Conservation (phyloP, 2,797 vertebrate species). For the Nothura maculosa region DNA sequence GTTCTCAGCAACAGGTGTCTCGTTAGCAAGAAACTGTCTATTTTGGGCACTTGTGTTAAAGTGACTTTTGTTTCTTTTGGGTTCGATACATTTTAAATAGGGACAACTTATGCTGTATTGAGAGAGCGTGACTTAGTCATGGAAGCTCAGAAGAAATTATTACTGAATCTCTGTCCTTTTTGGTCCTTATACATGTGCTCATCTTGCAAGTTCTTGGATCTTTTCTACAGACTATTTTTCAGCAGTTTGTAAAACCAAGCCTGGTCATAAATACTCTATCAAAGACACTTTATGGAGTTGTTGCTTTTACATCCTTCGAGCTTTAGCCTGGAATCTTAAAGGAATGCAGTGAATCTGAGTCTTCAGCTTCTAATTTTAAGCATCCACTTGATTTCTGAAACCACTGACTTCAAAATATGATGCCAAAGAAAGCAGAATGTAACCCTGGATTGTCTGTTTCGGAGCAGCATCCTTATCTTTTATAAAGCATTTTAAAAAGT, state of each 20-base stretch:
- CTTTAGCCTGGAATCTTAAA: background rate
- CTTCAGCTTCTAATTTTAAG: background rate
- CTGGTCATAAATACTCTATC: background rate
- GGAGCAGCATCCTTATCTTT: background rate
- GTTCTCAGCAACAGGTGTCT: slow-evolving; percentile 72
- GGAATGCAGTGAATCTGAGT: background rate
- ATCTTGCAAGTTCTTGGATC: slow-evolving; percentile 46
- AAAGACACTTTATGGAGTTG: background rate
- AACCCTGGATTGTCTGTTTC: background rate
- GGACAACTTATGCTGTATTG: slow-evolving; percentile 65
- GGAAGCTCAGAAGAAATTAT: slow-evolving; percentile 54
- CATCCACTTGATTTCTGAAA: background rate
- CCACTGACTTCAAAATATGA: background rate
- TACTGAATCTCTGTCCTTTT: slow-evolving; percentile 54
- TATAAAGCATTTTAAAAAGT: background rate
- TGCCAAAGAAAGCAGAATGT: background rate
- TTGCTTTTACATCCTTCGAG: background rate
- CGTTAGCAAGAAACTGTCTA: slow-evolving; percentile 69
- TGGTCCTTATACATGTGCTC: slow-evolving; percentile 7
- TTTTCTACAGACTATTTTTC: slow-evolving; percentile 22
- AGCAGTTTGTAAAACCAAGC: background rate
- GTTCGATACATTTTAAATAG: slow-evolving; percentile 72
- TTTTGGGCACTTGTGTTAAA: slow-evolving; percentile 62
- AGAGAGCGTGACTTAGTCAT: slow-evolving; percentile 60
- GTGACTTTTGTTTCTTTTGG: slow-evolving; percentile 59